Percentiles rank a stretch among this genome's conserved stretches.
phyloP scores from a whole-genome alignment of 2,888 invertebrate genomes.

The Polydrusus pterygomalis region DNA sequence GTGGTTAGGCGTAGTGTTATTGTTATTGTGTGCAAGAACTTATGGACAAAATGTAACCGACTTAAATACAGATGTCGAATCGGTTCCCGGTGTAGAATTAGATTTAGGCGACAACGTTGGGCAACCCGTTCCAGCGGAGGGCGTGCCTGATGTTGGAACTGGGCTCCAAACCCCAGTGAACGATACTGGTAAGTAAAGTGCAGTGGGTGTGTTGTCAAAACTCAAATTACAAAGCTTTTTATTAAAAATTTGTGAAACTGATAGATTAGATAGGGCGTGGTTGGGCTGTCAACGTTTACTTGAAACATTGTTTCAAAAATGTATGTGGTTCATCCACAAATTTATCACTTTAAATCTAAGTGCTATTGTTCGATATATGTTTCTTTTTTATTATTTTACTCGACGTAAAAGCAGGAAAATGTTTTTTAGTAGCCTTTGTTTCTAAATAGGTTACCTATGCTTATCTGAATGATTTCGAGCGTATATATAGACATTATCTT shows the following conservation, averaged over 20 bases:
- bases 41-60: conserved; percentile 42
- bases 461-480: not conserved
- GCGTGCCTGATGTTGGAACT: conserved; percentile 13
- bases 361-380: not conserved
- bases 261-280: conserved; percentile 33
- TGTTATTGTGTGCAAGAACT: conserved; percentile 32
- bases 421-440: not conserved
- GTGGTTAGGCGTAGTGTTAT: conserved; percentile 38
- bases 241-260: conserved; percentile 35
- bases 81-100: conserved; percentile 44
- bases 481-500: conserved; percentile 16
- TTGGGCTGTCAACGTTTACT: not conserved
- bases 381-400: not conserved
- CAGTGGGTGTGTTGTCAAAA: not conserved
- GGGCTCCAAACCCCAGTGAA: not conserved
- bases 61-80: conserved; percentile 52
- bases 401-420: not conserved
- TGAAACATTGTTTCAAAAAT: too few relatives aligned
- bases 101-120: conserved; percentile 38
- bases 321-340: not conserved
- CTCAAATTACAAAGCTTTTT: not conserved
- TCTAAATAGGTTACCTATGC: not conserved
- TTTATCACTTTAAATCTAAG: too few relatives aligned
- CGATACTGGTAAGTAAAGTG: conserved; percentile 3
- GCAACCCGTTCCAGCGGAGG: conserved; percentile 50